Conservation (phyloP, 2,888 invertebrate species). For the Pimpla rufipes region DNA sequence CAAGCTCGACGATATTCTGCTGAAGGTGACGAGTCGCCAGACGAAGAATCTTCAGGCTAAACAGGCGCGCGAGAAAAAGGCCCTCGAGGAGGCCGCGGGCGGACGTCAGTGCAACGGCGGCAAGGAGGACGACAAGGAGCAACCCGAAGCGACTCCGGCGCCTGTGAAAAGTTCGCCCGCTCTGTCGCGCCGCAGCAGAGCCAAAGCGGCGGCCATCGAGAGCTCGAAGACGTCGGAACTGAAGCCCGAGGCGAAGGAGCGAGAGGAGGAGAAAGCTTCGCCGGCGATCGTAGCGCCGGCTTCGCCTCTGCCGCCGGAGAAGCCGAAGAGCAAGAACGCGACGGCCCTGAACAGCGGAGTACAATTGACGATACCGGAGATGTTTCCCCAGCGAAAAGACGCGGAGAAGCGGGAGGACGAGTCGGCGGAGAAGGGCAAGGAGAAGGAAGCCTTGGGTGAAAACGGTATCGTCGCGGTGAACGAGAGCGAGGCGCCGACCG, state of each 20-base stretch:
- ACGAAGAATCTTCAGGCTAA: constrained; percentile 80
- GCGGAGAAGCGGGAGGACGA: constrained; percentile 39
- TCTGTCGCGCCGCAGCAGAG: constrained; percentile 61
- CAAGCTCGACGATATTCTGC: constrained; percentile 82
- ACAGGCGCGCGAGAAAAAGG: constrained; percentile 80
- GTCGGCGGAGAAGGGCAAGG: constrained; percentile 12
- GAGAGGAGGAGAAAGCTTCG: constrained; percentile 72
- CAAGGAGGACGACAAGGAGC: constrained; percentile 76
- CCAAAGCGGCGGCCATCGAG: constrained; percentile 68
- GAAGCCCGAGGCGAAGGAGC: constrained; percentile 71
- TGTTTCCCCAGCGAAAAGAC: constrained; percentile 68
- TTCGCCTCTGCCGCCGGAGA: constrained; percentile 67
- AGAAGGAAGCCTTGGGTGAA: constrained; percentile 72
- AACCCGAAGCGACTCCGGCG: constrained; percentile 60
- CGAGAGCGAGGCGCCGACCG: constrained; percentile 79
- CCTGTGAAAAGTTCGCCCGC: constrained; percentile 56
- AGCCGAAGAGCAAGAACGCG: constrained; percentile 46
- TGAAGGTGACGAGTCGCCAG: constrained; percentile 82
- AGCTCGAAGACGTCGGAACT: constrained; percentile 73
- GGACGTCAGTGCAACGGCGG: constrained; percentile 74
- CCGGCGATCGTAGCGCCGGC: constrained; percentile 74
- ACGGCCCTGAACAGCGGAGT: constrained; percentile 69
- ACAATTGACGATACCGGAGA: constrained; percentile 78
- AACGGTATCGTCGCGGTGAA: constrained; percentile 70
- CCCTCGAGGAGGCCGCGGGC: constrained; percentile 70